Base-by-base conservation (phyloP, 2,888 invertebrate genomes). In the Elysia crispata region DNA sequence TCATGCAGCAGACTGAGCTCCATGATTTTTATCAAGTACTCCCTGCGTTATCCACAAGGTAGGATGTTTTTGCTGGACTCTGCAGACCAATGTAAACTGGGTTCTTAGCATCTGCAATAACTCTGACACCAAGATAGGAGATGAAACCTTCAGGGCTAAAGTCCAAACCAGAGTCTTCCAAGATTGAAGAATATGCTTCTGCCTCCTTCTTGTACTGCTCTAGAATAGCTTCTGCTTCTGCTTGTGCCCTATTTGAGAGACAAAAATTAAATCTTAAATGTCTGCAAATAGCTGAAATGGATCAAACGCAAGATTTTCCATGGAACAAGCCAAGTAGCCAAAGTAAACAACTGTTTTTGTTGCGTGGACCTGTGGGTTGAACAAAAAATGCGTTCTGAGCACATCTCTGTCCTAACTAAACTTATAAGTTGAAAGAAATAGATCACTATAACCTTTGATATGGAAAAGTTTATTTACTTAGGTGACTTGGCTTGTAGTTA, bases 81-180 rank as follows among this genome's bases (percentile, higher is more conserved):
- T 90, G 83, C 33, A 91, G 83, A 23, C 89, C 88, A 41, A 91
- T 85, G 73, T 88, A 87, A 31, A 91, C 89, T 11, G 90, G 89
- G 67, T 90, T 90, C 82, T 89, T 87, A 20, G 90, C 89, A 0
- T 88, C 85, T 20, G 89, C 82, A 57, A 91, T 88, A 25, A 89
- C 87, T 6, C 90, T 85, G 6, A 88, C 86, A 6, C 89, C 90
- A 77, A 91, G 85, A 80, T 91, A 91, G 1, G 90, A 87, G 69
- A 91, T 88, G 81, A 91, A 88, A 0, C 90, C 90, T 50, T 90
- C 89, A 0, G 87, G 83, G 20, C 89, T 85, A 76, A 89, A 88
- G 33, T 83, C 83, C 0, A 91, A 85, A 15, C 89, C 89, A 1
- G 41, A 23, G 8, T 82, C 69, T 69, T 83, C 82, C 30, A 89